phyloP scores from a whole-genome alignment of 2,113 vertebrate genomes.

The Grus americana region DNA sequence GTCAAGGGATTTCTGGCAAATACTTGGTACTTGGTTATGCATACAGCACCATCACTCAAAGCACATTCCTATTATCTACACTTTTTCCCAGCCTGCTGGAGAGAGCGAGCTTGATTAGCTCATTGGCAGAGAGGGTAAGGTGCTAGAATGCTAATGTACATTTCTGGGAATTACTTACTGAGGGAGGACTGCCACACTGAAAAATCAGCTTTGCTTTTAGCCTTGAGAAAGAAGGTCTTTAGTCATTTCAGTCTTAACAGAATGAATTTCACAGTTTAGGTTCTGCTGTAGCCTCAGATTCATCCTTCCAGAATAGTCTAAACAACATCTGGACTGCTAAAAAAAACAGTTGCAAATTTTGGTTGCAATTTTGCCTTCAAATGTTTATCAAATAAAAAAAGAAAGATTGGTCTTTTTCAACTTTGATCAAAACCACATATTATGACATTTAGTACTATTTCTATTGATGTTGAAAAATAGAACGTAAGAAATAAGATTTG shows the following conservation, averaged over 20 bases:
- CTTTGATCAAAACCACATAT: neutral
- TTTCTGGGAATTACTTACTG: neutral
- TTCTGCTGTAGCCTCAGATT: neutral
- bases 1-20: neutral
- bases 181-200: neutral
- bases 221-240: neutral
- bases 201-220: neutral
- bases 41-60: neutral
- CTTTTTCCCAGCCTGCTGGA: neutral
- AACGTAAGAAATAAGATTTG: neutral
- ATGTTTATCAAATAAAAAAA: neutral
- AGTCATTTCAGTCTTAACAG: neutral
- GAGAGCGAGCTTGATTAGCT: neutral
- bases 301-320: neutral
- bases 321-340: neutral
- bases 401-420: neutral
- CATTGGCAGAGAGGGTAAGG: neutral
- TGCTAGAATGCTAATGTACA: neutral
- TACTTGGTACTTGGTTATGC: neutral
- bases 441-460: neutral
- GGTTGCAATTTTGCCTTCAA: neutral
- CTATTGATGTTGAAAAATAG: neutral
- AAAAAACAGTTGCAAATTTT: neutral
- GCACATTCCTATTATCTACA: neutral
- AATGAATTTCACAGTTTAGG: neutral